Base-by-base conservation (phyloP, 2,888 invertebrate species). In the Germaria angustata region DNA sequence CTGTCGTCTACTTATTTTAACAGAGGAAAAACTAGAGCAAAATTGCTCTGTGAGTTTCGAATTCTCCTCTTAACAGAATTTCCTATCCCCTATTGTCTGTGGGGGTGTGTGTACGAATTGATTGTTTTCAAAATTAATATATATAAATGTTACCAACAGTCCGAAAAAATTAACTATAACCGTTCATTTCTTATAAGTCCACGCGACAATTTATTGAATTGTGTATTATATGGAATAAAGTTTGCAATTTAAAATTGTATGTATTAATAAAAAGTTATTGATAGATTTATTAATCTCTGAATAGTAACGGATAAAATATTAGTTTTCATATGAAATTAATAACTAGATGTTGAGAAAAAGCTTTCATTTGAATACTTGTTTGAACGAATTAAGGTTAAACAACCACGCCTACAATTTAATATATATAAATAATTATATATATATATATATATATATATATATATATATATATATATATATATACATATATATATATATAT, bases 291-390 rank as follows among this genome's bases (percentile, higher is more conserved):
- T 63, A 44, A 63, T 20, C 2, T 32, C 17, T 32, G 15, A 44
- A 28, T 15, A 20, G n/a, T n/a, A n/a, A n/a, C n/a, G n/a, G n/a
- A n/a, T n/a, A n/a, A n/a, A n/a, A n/a, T n/a, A n/a, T n/a, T n/a
- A n/a, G n/a, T n/a, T n/a, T n/a, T n/a, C n/a, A n/a, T n/a, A n/a
- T 34, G 13, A 32, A 8, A 34, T 34, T 34, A 28, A 44, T 32
- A 63, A 13, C n/a, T 44, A 17, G 17, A 39, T 13, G 15, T n/a
- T 41, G 15, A 68, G 34, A n/a, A 11, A 24, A 53, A 32, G 2
- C 68, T 39, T 69, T 41, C 36, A 53, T 17, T 17, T 39, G 53
- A 68, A 55, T 68, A 51, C 51, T 66, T 55, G 41, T 55, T 7
- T n/a, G 20, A 17, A 11, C 13, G 17, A 32, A 32, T 17, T 53